Base-by-base conservation (phyloP, 2,113 vertebrate genomes). In the Cyphomyrus discorhynchus region DNA sequence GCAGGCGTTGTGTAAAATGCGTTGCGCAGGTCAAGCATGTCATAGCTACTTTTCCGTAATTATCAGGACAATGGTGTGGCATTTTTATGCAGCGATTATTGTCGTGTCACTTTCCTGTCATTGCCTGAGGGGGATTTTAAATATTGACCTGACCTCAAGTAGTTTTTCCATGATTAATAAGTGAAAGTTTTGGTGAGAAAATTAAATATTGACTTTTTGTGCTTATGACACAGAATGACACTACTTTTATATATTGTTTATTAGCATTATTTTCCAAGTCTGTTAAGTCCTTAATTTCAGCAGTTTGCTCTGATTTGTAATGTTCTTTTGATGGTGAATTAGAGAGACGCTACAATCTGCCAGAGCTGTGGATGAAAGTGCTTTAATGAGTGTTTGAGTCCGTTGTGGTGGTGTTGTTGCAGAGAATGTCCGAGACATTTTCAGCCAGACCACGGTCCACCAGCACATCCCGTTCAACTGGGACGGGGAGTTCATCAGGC, bases 391-490 rank as follows among this genome's bases (percentile, higher is more conserved):
- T 45, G 88, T 88, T 70, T 84, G 90, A 91, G 91, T 88, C 87
- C 0, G 1, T 56, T 39, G 24, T 58, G 31, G 56, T 62, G 91
- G 89, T 87, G 83, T 62, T 50, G 42, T 89, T 70, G 17, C 95
- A 99, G 98, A 98, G 95, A 98, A 98, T 95, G 97, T 99, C 90
- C 97, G 98, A 90, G 98, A 99, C 95, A 98, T 99, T 95, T 98
- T 99, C 95, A 97, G 98, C 93, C 97, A 99, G 96, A 99, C 97
- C 89, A 94, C 96, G 90, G 96, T 97, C 92, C 98, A 99, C 93
- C 98, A 97, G 92, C 98, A 99, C 93, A 99, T 99, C 94, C 98
- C 98, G 92, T 99, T 99, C 96, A 99, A 98, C 95, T 99, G 98
- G 98, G 97, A 99, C 94, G 98, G 98, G 94, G 98, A 98, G 88